Base-by-base conservation (phyloP, 2,888 invertebrate genomes). In the Drosophila tanythrix region DNA sequence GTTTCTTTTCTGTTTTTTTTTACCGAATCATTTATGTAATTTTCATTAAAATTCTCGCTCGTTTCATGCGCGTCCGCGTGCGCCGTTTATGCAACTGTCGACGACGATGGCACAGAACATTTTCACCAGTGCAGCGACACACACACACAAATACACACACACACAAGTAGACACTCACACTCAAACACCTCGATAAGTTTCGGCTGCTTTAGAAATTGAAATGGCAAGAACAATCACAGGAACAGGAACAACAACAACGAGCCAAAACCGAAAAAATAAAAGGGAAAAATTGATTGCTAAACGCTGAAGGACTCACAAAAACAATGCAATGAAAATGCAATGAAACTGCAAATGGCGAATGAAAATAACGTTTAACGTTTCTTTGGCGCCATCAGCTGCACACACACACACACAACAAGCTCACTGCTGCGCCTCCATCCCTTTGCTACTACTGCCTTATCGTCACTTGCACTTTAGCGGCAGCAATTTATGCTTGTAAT, bases 11-110 rank as follows among this genome's bases (percentile, higher is more conserved):
- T n/a, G 18, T 11, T 70, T 36, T 70, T 57, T 62, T 57, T 68
- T 71, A 80, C 61, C 57, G 63, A 59, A 60, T 81, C 55, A 76
- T 82, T 80, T 80, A 88, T 82, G 71, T 88, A 74, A 78, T 75
- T 72, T 73, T 74, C 74, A 80, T 76, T 81, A 75, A 71, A 75
- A 75, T 70, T 66, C 68, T 75, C 76, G 63, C 70, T 72, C 73
- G 79, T 50, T 76, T 81, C 77, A 81, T 79, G 79, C 81, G 79
- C 81, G 90, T 88, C 73, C 88, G 81, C 74, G 75, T 79, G 86
- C 83, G 83, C 81, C 88, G 75, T 87, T 87, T 87, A 87, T 87
- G 87, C 87, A 87, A 87, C 87, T 87, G 85, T 69, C 82, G 58
- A 69, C 66, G 67, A 70, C 84, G 74, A 72, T 83, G 73, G 73